Evolutionary conservation across 2,888 invertebrate genomes (phyloP).

Genomic region (Nemapogon koenigi): DNA sequence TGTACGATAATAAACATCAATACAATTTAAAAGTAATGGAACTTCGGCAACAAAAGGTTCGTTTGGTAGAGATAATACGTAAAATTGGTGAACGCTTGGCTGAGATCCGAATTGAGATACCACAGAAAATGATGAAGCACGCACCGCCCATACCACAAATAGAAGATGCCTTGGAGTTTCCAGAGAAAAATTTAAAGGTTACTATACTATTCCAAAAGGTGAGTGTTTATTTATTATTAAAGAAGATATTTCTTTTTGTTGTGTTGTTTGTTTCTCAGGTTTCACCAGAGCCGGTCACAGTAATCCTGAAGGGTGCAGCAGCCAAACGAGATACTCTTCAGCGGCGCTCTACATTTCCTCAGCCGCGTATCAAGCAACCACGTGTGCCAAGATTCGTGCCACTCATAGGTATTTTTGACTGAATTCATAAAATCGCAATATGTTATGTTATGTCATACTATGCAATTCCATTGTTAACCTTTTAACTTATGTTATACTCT

Average conservation of each 20-base stretch:
- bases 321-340: constrained; percentile 19
- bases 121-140: constrained; percentile 40
- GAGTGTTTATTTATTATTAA: neutral
- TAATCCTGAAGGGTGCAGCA: constrained; percentile 18
- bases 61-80: constrained; percentile 33
- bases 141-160: constrained; percentile 53
- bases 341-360: constrained; percentile 27
- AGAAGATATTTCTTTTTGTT: neutral
- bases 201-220: neutral
- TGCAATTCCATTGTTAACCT: neutral
- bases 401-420: constrained; percentile 37
- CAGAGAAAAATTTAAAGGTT: constrained; percentile 64
- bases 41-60: constrained; percentile 40
- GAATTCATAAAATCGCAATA: too few relatives aligned
- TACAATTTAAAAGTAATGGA: constrained; percentile 47
- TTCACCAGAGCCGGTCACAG: constrained; percentile 27
- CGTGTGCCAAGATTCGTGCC: constrained; percentile 35
- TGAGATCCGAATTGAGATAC: constrained; percentile 67
- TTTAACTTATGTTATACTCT: neutral
- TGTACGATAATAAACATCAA: constrained; percentile 40
- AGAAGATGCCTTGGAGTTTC: constrained; percentile 60
- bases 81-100: constrained; percentile 46
- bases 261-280: constrained; percentile 23
- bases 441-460: neutral
- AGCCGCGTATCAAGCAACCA: constrained; percentile 27